These are phyloP conservation scores for Diuraphis noxia DNA, from an alignment of 1,140 invertebrate species.

Conservation along the genomic window DNA sequence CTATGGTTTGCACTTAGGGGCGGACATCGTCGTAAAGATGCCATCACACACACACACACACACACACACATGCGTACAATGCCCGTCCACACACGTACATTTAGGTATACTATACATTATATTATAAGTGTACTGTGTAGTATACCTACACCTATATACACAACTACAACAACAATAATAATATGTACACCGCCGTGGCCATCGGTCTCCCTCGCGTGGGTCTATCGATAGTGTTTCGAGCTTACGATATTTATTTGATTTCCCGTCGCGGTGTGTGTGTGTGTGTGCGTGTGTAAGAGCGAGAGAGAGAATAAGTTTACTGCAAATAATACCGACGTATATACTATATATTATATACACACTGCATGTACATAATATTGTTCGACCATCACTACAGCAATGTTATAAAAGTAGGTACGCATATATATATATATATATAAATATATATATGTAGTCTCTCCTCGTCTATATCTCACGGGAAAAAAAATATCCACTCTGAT, in stretches of 20 bases:
- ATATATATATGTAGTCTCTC: too few species aligned
- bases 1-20: slow-evolving; percentile 34
- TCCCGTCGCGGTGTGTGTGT: not conserved
- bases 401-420: not conserved
- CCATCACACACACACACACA: not conserved
- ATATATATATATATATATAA: not conserved
- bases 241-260: slow-evolving; percentile 11
- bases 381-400: not conserved
- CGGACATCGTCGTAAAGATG: slow-evolving; percentile 45
- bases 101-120: not conserved
- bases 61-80: not conserved
- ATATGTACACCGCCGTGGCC: not conserved
- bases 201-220: slow-evolving; percentile 11
- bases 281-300: not conserved
- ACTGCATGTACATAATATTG: not conserved
- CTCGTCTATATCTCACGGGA: too few species aligned
- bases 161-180: not conserved
- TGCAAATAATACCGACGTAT: not conserved
- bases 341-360: not conserved
- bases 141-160: not conserved
- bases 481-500: not conserved
- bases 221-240: not conserved
- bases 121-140: not conserved
- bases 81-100: not conserved
- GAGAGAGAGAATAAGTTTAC: not conserved